Conservation (phyloP, 2,888 invertebrate genomes). For the Psococerastis gibbosa region DNA sequence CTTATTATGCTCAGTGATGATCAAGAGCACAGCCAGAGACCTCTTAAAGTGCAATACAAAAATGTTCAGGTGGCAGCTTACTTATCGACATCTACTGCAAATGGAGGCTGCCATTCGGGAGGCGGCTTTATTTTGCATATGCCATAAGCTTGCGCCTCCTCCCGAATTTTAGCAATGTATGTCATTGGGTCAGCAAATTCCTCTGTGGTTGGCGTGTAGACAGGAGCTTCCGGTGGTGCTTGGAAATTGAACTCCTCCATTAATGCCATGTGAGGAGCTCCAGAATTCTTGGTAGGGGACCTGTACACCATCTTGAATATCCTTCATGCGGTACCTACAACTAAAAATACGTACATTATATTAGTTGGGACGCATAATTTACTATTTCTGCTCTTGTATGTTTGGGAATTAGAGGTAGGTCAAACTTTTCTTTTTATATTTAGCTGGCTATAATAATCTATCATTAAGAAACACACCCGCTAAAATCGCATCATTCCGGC, state of each 20-base stretch:
- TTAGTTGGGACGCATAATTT: no score
- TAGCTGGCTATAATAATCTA: no score
- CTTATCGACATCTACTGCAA: slow-evolving; percentile 91
- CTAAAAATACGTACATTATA: no score
- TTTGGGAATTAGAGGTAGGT: no score
- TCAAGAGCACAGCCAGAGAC: no score
- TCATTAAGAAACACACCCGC: no score
- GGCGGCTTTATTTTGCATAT: slow-evolving; percentile 99
- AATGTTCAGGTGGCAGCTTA: slow-evolving; percentile 20
- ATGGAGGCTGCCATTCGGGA: slow-evolving; percentile 87
- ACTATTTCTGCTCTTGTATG: no score
- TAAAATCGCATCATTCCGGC: no score
- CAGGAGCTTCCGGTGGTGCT: slow-evolving; percentile 81
- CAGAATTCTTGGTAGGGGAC: not conserved
- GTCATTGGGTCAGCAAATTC: slow-evolving; percentile 93
- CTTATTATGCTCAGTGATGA: no score
- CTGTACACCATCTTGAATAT: no score
- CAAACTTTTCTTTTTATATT: no score
- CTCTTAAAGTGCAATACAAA: not conserved
- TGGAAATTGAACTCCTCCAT: slow-evolving; percentile 25
- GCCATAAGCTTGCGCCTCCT: slow-evolving; percentile 86
- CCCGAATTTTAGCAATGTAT: slow-evolving; percentile 92
- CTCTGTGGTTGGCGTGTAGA: slow-evolving; percentile 83
- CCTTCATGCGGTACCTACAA: no score
- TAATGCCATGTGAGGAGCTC: slow-evolving; percentile 1